Base-by-base conservation (phyloP, 2,888 invertebrate species). In the Metopia argyrocephala region DNA sequence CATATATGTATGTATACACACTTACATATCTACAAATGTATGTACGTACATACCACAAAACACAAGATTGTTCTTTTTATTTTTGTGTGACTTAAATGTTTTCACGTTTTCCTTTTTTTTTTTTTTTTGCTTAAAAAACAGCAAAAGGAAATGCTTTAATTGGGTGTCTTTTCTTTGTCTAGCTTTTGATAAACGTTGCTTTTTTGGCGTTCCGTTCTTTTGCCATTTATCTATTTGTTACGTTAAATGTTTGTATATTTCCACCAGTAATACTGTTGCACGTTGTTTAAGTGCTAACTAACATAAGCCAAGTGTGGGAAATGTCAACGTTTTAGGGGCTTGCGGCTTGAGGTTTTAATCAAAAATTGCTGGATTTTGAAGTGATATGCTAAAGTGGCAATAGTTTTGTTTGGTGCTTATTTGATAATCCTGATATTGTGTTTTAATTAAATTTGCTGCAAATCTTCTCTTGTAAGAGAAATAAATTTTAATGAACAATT, bases 241-340 rank as follows among this genome's bases (percentile, higher is more conserved):
- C 56, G 18, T 56, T 20, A 76, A 61, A 15, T 27, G 20, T 25
- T 54, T 52, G 20, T 15, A 20, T 18, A 18, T 20, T 9, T 38
- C 1, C 21, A 27, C n/a, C 57, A 46, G 18, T 50, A 27, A 21
- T 50, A 25, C 27, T 9, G n/a, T 2, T 48, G n/a, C n/a, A 20
- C 15, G 38, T 18, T 52, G 23, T 9, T 23, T 48, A n/a, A 15
- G 48, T 64, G 38, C n/a, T 6, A 56, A 52, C 5, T 15, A 15
- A 5, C 15, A 54, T 31, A 66, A 71, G 52, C 52, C 7, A 46
- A 78, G 28, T 56, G 56, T 25, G 25, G 31, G 31, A 62, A 48
- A 25, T 69, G 56, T 50, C 38, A 38, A 46, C 28, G 61, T 12
- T 71, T 71, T 57, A 57, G 20, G 57, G 38, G 3, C 3, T 62